Evolutionary conservation across 2,113 vertebrate species (phyloP), one percentile per base, ranked within the genome.

Genomic region (Elephantulus edwardii): DNA sequence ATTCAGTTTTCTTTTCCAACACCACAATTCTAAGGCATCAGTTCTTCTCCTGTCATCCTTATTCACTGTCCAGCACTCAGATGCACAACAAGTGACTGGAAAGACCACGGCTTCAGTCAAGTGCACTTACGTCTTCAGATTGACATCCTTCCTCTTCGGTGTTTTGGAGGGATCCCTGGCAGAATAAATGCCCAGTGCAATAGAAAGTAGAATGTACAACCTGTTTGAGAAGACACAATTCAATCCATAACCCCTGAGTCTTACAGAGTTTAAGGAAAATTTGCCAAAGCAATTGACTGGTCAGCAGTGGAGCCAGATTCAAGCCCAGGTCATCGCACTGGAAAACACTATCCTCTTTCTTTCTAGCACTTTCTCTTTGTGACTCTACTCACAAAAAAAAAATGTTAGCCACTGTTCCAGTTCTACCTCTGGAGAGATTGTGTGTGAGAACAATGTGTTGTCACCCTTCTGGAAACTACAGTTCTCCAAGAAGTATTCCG

Each of bases 351-450:
- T n/a, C 35, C 8, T 28, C 9, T 52, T 71, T 58, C 60, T 10
- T 80, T 71, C 48, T 50, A 17, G 8, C 12, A 3, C 56, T 38
- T 26, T 70, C 28, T 74, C 6, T 40, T 35, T 5, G 12, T 52
- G 48, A 81, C 5, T 9, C 33, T 19, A n/a, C 42, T 33, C n/a
- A 42, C 44, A 46, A 68, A 44, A 70, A 46, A 68, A 44, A 70
- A 66, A 46, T 20, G 5, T 24, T 8, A 54, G 48, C 1, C 60
- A 44, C 12, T 19, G 5, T 71, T 79, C 38, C 2, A 8, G 28
- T 42, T 44, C 13, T 19, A 42, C 30, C 48, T 33, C 22, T 9
- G 9, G n/a, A n/a, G n/a, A 14, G 48, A 40, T 4, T 0, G 0
- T 30, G 26, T 46, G 13, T 6, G 54, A 79, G 5, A 24, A 6